These are phyloP conservation scores for Epinephelus malabaricus DNA, from an alignment of 2,797 vertebrate species.

Conservation along the genomic window DNA sequence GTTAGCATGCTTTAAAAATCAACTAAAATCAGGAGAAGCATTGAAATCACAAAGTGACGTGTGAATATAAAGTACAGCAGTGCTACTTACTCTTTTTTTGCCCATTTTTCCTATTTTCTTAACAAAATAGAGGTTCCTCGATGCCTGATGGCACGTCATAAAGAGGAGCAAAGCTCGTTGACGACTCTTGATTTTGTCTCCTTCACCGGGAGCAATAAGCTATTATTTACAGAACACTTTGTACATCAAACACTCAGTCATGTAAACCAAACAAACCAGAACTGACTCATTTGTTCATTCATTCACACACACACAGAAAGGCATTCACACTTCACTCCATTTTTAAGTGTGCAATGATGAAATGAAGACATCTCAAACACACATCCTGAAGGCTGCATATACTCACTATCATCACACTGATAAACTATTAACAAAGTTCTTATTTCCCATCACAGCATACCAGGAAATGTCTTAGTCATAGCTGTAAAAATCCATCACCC, in stretches of 20 bases:
- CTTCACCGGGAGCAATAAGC: conserved; percentile 63
- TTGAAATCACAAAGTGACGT: conserved; percentile 84
- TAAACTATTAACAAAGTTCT: conserved; percentile 42
- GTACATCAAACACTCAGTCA: conserved; percentile 66
- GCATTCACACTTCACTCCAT: conserved; percentile 50
- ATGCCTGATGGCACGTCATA: conserved; percentile 67
- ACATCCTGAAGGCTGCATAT: conserved; percentile 43
- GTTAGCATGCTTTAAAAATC: conserved; percentile 70
- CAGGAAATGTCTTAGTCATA: conserved; percentile 52
- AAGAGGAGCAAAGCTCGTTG: conserved; percentile 62
- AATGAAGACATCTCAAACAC: conserved; percentile 48
- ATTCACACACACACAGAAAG: conserved; percentile 42
- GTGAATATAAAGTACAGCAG: conserved; percentile 88
- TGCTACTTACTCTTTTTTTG: conserved; percentile 74
- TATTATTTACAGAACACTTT: conserved; percentile 83
- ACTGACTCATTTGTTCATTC: conserved; percentile 45
- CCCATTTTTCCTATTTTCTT: conserved; percentile 73
- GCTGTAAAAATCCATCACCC: conserved; percentile 41
- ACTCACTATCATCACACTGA: conserved; percentile 29
- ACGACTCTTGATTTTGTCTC: conserved; percentile 65
- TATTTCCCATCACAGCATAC: conserved; percentile 47
- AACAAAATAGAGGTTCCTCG: conserved; percentile 85
- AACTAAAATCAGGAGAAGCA: conserved; percentile 69
- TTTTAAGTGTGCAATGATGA: conserved; percentile 65
- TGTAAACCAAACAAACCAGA: conserved; percentile 46